A percentile compares a stretch with the other conserved stretches of the same genome.
Evolutionary conservation across 2,113 vertebrate species (phyloP).

Genomic region (Macrotus californicus): DNA sequence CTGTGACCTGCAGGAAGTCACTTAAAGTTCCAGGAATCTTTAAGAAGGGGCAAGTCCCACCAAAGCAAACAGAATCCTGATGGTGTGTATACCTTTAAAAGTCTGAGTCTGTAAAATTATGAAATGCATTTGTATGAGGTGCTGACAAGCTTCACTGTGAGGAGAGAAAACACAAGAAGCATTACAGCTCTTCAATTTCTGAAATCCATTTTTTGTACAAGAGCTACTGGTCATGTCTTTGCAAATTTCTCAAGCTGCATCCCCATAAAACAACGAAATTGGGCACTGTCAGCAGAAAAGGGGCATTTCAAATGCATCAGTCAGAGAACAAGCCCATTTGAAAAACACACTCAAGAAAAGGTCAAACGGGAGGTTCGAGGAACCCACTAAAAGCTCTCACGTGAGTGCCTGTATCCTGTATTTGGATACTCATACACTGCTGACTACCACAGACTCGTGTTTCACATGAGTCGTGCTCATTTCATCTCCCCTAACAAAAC

Average conservation of each 20-base stretch:
- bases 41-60: neutral
- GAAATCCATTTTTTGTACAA: neutral
- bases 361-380: slow-evolving; percentile 45
- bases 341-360: slow-evolving; percentile 65
- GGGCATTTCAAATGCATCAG: slow-evolving; percentile 53
- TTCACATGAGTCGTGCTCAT: slow-evolving; percentile 20
- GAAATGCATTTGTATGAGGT: slow-evolving; percentile 50
- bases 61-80: neutral
- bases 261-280: slow-evolving; percentile 55
- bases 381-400: slow-evolving; percentile 49
- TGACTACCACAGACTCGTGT: slow-evolving; percentile 38
- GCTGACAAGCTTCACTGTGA: slow-evolving; percentile 18
- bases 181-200: slow-evolving; percentile 20
- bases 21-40: neutral
- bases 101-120: neutral
- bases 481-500: slow-evolving; percentile 45
- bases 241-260: slow-evolving; percentile 50
- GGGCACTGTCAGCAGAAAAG: slow-evolving; percentile 60
- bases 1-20: neutral
- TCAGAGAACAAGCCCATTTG: slow-evolving; percentile 61
- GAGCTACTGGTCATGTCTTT: slow-evolving; percentile 6
- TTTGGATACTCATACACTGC: slow-evolving; percentile 9
- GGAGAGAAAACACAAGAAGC: slow-evolving; percentile 29
- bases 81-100: neutral
- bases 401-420: slow-evolving; percentile 16